These are phyloP conservation scores for Rhinophrynus dorsalis DNA, from an alignment of 2,797 vertebrate genomes.

Conservation along the genomic window DNA sequence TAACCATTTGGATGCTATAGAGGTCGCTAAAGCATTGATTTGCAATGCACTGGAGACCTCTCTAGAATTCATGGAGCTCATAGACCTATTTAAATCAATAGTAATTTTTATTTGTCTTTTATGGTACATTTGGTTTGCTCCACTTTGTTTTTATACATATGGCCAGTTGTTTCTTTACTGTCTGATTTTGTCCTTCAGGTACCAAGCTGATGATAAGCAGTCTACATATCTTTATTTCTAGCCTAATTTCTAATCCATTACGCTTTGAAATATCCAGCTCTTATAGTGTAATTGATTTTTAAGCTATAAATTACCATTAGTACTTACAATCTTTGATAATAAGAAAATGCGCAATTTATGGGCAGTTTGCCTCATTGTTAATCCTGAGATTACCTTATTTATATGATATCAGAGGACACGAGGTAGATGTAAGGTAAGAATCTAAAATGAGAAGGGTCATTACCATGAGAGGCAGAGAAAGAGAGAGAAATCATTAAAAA, in stretches of 20 bases:
- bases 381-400: constrained; percentile 17
- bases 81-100: no score
- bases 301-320: constrained; percentile 37
- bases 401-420: constrained; percentile 15
- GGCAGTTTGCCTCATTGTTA: constrained; percentile 33
- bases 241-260: constrained; percentile 36
- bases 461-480: not conserved
- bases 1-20: no score
- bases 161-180: no score
- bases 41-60: no score
- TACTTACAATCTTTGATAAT: constrained; percentile 29
- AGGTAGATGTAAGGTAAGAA: not conserved
- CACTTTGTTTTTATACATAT: not conserved
- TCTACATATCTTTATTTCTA: constrained; percentile 24
- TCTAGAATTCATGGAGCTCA: no score
- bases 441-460: constrained; percentile 28
- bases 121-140: not conserved
- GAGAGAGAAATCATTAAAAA: constrained; percentile 18
- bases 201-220: not conserved
- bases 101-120: not conserved
- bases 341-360: constrained; percentile 41
- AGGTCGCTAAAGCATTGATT: no score
- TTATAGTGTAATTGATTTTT: constrained; percentile 37
- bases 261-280: constrained; percentile 31
- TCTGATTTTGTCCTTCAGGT: constrained; percentile 24